Percentiles rank a stretch among this genome's conserved stretches.
These are phyloP conservation scores for Brienomyrus longianalis DNA, from an alignment of 2,113 vertebrate genomes.

Conservation along the genomic window DNA sequence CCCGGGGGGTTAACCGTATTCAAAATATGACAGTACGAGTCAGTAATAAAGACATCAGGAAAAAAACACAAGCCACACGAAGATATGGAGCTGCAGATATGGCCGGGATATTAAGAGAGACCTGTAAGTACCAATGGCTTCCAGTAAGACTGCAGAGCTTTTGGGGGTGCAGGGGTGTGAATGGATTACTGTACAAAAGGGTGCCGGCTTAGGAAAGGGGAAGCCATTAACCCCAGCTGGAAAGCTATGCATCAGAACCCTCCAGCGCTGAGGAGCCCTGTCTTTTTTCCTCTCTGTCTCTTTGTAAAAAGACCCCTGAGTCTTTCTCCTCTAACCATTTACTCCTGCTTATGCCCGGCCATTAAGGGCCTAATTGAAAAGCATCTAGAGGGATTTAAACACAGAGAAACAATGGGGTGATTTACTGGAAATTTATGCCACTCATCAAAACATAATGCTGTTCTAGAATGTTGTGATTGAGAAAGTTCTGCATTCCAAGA, in stretches of 20 bases:
- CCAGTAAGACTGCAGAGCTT: slow-evolving; percentile 31
- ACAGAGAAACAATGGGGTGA: slow-evolving; percentile 29
- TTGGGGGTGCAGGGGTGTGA: slow-evolving; percentile 4
- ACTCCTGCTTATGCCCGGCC: slow-evolving; percentile 23
- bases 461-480: slow-evolving; percentile 20
- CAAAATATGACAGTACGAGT: background rate
- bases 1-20: background rate
- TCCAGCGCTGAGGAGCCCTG: slow-evolving; percentile 26
- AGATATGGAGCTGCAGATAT: background rate
- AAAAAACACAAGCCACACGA: background rate
- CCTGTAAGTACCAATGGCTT: slow-evolving; percentile 15
- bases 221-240: slow-evolving; percentile 42
- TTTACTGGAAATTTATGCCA: slow-evolving; percentile 39
- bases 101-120: background rate
- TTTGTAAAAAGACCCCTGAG: slow-evolving; percentile 37
- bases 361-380: slow-evolving; percentile 39
- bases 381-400: slow-evolving; percentile 34
- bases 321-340: slow-evolving; percentile 18
- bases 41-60: background rate
- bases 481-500: slow-evolving; percentile 37
- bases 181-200: slow-evolving; percentile 11
- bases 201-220: slow-evolving; percentile 22
- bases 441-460: slow-evolving; percentile 32
- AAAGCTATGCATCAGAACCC: slow-evolving; percentile 31
- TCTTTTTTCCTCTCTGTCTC: slow-evolving; percentile 14